Base-by-base conservation (phyloP, 2,888 invertebrate species). In the Lymantria monacha region DNA sequence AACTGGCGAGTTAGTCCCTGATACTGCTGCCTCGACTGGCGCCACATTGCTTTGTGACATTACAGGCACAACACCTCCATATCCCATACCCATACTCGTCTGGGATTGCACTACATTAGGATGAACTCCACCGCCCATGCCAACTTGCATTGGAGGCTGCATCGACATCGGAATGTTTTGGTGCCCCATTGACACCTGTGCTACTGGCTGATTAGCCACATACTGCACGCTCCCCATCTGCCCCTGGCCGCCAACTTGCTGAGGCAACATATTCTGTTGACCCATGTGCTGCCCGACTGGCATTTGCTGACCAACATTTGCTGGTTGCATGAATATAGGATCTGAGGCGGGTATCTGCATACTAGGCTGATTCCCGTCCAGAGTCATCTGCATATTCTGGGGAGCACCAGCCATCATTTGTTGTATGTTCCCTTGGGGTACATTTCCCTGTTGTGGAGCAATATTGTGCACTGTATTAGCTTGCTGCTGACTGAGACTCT, bases 381-480 rank as follows among this genome's bases (percentile, higher is more conserved):
- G 83, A 75, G 91, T 84, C 88, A 92, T 90, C 76, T 91, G 92
- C 84, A 92, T 90, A 79, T 89, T 91, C 76, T 91, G 92, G 42
- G 89, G 84, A 30, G 91, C 76, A 49, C 92, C 85, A 22, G 91
- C 76, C 86, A 93, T 92, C 83, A 93, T 89, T 67, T 93, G 92
- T 66, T 93, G 92, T 62, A 93, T 91, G 63, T 92, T 90, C 53
- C 92, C 92, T 78, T 93, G 93, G 12, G 92, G 89, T 74, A 93
- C 92, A 64, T 86, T 93, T 58, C 92, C 92, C 67, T 93, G 91
- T 59, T 93, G 93, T 3, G 86, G 81, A 55, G 86, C 82, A 76
- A 91, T 89, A 38, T 81, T 71, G 61, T 91, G 90, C 48, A 91
- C 88, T 13, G 80, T 66, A 41, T 73, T 74, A 7, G 88, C 81